Percentiles rank a stretch among this genome's conserved stretches.
phyloP scores from a whole-genome alignment of 2,888 invertebrate genomes.

The Conistra vaccinii region DNA sequence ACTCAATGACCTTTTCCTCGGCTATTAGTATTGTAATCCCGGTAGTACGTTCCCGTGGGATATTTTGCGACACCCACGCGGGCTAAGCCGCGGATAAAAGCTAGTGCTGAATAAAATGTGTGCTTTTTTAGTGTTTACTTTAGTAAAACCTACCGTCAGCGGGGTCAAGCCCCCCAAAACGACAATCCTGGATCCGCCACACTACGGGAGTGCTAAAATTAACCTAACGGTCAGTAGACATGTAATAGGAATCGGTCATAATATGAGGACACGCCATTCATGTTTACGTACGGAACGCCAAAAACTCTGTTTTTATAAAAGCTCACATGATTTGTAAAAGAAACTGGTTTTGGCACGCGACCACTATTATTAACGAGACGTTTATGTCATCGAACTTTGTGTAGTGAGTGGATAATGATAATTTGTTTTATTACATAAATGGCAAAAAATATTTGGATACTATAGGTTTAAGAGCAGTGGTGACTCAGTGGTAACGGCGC shows the following conservation, averaged over 20 bases:
- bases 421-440: neutral
- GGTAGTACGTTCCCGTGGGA: too few relatives aligned
- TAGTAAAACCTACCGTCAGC: too few relatives aligned
- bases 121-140: too few relatives aligned
- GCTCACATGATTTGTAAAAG: slow-evolving; percentile 34
- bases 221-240: neutral
- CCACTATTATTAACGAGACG: slow-evolving; percentile 9
- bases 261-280: neutral
- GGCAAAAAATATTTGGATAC: neutral
- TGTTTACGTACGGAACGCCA: slow-evolving; percentile 26
- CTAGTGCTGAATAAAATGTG: too few relatives aligned
- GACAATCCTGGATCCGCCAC: too few relatives aligned
- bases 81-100: too few relatives aligned
- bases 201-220: neutral
- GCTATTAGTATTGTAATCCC: too few relatives aligned
- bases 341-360: slow-evolving; percentile 57
- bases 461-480: too few relatives aligned
- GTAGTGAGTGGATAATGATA: neutral
- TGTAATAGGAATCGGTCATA: neutral
- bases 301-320: slow-evolving; percentile 16
- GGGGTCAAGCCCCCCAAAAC: too few relatives aligned
- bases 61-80: too few relatives aligned
- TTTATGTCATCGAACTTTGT: slow-evolving; percentile 50
- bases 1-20: too few relatives aligned
- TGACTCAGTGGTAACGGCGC: too few relatives aligned